Evolutionary conservation across 2,113 vertebrate species (phyloP).

Genomic region (Pseudorasbora parva): DNA sequence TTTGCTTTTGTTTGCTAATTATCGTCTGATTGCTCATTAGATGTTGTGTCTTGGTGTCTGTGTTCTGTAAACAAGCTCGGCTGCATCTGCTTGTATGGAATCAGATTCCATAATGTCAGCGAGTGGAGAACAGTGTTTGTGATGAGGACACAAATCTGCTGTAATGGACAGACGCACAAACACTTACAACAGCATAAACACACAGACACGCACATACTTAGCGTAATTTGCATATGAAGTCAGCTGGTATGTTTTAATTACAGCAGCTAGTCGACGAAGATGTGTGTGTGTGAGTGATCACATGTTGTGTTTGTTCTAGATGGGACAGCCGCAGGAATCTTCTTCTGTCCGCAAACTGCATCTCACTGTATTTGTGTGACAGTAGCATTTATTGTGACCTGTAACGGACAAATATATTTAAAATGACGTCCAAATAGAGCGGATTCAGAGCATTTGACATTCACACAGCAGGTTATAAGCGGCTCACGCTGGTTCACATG

Average conservation of each 20-base stretch:
- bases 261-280: too few relatives aligned
- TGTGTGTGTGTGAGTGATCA: neutral
- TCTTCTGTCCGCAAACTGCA: neutral
- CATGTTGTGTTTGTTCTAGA: neutral
- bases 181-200: constrained; percentile 1
- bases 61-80: constrained; percentile 59
- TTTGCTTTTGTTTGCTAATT: constrained; percentile 73
- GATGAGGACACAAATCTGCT: constrained; percentile 66
- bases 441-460: too few relatives aligned
- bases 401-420: neutral
- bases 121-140: constrained; percentile 49
- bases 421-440: too few relatives aligned
- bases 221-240: neutral
- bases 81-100: constrained; percentile 68
- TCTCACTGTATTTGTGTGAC: neutral
- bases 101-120: constrained; percentile 49
- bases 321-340: neutral
- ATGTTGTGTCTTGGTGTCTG: constrained; percentile 56
- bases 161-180: constrained; percentile 49
- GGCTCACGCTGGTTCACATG: too few relatives aligned
- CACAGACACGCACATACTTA: neutral
- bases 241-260: neutral
- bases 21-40: constrained; percentile 80
- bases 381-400: neutral
- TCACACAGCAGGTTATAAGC: too few relatives aligned